Base-by-base conservation (phyloP, 1,140 invertebrate genomes). In the Parapsyche elsis region DNA sequence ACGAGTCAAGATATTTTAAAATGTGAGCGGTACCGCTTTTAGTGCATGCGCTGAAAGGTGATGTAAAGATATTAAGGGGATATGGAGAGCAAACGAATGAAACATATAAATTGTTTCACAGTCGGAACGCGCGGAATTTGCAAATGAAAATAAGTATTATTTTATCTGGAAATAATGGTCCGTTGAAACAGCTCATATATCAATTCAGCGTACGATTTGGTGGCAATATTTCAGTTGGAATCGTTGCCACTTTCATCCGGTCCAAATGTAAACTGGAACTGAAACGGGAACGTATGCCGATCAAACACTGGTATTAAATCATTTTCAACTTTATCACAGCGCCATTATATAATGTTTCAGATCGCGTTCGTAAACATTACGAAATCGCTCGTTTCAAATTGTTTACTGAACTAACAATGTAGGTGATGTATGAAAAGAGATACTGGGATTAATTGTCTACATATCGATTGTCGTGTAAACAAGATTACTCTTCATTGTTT, bases 81-180 rank as follows among this genome's bases (percentile, higher is more conserved):
- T 38, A 38, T 38, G 30, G 30, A 38, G 30, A 38, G 30, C 30
- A 38, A 38, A 38, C 30, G 30, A 38, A 38, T 38, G 30, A 38
- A 38, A 38, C 1, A 38, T 9, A 21, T 19, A 61, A 61, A 61
- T 61, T 61, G 57, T 53, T 53, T 53, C 49, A 12, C 2, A 4
- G 49, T 16, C 49, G 16, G 16, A 53, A 53, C 4, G 49, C 59
- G 59, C 59, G 9, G n/a, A 61, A 19, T 61, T 10, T 19, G 16
- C 59, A 61, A 61, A 61, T 61, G 64, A 67, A 67, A 67, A 67
- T 67, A 26, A 67, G 24, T 14, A 26, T 67, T 67, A 26, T 67
- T 67, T 26, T 67, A 67, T 67, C 64, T 26, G 64, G 64, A 67
- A 67, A 67, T 26, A 67, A 26, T 26, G 64, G 19, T 67, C 64